Percentiles rank a stretch among this genome's conserved stretches.
These are phyloP conservation scores for Helogale parvula DNA, from an alignment of 2,113 vertebrate species.

Conservation along the genomic window DNA sequence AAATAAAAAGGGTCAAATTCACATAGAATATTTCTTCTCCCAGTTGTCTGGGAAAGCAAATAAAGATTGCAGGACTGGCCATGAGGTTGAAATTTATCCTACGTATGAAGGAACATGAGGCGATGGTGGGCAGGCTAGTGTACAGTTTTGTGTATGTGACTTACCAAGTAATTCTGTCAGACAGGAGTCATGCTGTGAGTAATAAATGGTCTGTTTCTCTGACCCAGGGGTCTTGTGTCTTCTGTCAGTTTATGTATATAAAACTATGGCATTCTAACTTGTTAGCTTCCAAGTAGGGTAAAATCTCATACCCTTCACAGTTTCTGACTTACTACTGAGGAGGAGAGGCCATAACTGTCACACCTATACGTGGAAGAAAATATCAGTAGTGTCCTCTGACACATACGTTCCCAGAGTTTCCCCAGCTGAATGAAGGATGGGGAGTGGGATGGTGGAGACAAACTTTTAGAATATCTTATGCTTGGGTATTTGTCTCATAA, in stretches of 20 bases:
- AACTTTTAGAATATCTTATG: neutral
- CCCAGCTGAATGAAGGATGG: neutral
- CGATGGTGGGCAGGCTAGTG: neutral
- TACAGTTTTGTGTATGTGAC: neutral
- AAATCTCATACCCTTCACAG: slow-evolving; percentile 7
- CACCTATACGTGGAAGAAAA: neutral
- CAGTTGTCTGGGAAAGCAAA: neutral
- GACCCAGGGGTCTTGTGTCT: slow-evolving; percentile 48
- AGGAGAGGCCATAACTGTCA: neutral
- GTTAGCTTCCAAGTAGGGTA: slow-evolving; percentile 17
- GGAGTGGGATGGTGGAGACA: neutral
- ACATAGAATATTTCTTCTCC: neutral
- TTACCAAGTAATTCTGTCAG: slow-evolving; percentile 37
- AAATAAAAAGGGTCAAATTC: neutral
- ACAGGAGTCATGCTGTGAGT: slow-evolving; percentile 36
- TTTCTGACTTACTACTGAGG: neutral
- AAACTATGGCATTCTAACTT: slow-evolving; percentile 8
- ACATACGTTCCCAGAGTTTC: neutral
- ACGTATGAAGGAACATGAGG: neutral
- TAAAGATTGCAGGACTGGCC: neutral
- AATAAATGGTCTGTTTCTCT: slow-evolving; percentile 49
- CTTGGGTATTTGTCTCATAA: neutral
- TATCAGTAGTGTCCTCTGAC: neutral
- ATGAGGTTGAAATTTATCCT: neutral
- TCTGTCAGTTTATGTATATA: slow-evolving; percentile 52